A percentile compares a stretch with the other conserved stretches of the same genome.
These are phyloP conservation scores for Heteromurus nitidus DNA, from an alignment of 2,888 invertebrate species.

Conservation along the genomic window DNA sequence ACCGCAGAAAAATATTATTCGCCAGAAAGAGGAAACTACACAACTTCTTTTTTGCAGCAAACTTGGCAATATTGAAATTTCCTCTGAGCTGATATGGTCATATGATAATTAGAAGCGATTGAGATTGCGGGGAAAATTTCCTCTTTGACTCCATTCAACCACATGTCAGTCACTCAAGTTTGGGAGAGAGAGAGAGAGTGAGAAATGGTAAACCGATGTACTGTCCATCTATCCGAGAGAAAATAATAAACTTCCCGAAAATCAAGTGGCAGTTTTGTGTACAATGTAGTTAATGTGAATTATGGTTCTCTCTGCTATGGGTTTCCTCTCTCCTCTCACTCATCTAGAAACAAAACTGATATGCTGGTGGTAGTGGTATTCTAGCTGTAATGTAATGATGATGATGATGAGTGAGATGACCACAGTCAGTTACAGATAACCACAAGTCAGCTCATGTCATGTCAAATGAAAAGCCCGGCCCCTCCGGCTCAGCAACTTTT, in stretches of 20 bases:
- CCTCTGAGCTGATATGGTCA: conserved; percentile 39
- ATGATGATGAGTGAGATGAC: conserved; percentile 61
- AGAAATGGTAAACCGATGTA: conserved; percentile 66
- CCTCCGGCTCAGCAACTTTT: conserved; percentile 55
- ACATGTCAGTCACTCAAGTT: conserved; percentile 48
- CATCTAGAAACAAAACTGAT: conserved; percentile 14
- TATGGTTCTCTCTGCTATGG: too few species aligned
- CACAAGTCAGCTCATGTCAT: conserved; percentile 64
- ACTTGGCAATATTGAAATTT: conserved; percentile 44
- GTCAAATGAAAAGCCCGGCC: conserved; percentile 62
- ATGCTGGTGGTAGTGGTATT: conserved; percentile 7
- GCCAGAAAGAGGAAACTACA: too few species aligned
- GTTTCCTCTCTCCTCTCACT: too few species aligned
- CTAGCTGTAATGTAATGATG: not conserved
- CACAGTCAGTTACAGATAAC: conserved; percentile 64
- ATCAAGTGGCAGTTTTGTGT: conserved; percentile 33
- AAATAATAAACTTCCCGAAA: conserved; percentile 60
- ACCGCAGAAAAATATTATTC: too few species aligned
- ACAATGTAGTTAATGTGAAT: conserved; percentile 18
- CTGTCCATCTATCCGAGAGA: conserved; percentile 59
- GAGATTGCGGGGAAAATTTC: conserved; percentile 31
- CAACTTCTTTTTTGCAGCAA: too few species aligned
- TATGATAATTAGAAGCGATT: conserved; percentile 29
- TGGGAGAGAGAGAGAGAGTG: conserved; percentile 31
- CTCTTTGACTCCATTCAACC: conserved; percentile 29